Conservation (phyloP, 1,140 invertebrate genomes). For the Calycopis cecrops region DNA sequence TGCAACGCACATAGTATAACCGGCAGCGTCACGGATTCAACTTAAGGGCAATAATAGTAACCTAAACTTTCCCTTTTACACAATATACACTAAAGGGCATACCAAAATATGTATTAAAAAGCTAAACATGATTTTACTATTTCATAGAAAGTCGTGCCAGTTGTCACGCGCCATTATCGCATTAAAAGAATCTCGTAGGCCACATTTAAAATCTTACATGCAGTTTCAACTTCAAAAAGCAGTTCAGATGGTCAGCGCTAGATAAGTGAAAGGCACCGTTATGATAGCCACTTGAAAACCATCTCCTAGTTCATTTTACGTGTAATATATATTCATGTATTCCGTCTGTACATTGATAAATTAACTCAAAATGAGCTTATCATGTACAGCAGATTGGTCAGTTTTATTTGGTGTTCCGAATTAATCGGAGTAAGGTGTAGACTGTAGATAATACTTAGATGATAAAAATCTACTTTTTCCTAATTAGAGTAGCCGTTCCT, state of each 20-base stretch:
- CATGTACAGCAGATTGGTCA: too few relatives aligned
- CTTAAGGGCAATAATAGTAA: not conserved
- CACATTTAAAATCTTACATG: constrained; percentile 63
- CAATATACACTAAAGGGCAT: constrained; percentile 33
- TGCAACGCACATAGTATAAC: too few relatives aligned
- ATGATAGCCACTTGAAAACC: constrained; percentile 56
- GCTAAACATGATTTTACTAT: constrained; percentile 40
- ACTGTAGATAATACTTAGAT: too few relatives aligned
- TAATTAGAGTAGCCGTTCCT: too few relatives aligned
- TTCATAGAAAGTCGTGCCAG: constrained; percentile 66
- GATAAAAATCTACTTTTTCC: too few relatives aligned
- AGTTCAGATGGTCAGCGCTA: constrained; percentile 57
- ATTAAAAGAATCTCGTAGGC: constrained; percentile 57
- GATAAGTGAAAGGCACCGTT: constrained; percentile 73
- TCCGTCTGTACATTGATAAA: constrained; percentile 10
- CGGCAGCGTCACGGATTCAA: too few relatives aligned
- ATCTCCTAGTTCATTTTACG: constrained; percentile 24
- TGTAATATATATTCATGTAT: constrained; percentile 14
- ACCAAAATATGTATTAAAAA: constrained; percentile 40
- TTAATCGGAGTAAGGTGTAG: too few relatives aligned
- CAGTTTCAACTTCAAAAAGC: constrained; percentile 65
- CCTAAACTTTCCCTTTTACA: not conserved
- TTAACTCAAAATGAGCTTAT: constrained; percentile 7
- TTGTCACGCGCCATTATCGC: constrained; percentile 65
- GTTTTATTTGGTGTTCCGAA: too few relatives aligned